phyloP scores from a whole-genome alignment of 2,888 invertebrate genomes.

The Leptopterna dolabrata region DNA sequence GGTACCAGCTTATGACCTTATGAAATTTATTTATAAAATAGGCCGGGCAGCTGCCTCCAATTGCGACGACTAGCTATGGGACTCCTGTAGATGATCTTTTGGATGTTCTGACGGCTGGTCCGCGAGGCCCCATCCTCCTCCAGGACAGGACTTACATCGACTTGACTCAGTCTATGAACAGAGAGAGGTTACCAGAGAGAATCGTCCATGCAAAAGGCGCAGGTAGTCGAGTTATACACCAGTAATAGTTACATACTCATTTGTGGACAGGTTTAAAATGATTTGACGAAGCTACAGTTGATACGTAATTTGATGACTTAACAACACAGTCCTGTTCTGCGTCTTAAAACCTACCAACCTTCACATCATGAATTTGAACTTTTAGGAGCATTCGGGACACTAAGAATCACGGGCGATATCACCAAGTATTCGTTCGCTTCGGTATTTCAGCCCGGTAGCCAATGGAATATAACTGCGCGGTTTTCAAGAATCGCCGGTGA shows the following conservation, averaged over 20 bases:
- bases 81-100: slow-evolving; percentile 82
- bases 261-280: too few relatives aligned
- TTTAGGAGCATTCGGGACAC: slow-evolving; percentile 65
- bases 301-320: too few relatives aligned
- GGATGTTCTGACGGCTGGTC: slow-evolving; percentile 84
- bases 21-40: too few relatives aligned
- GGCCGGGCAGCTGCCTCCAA: slow-evolving; percentile 21
- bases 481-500: slow-evolving; percentile 91
- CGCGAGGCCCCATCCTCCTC: slow-evolving; percentile 84
- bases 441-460: background rate
- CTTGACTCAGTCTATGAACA: slow-evolving; percentile 83
- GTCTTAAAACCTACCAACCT: too few relatives aligned
- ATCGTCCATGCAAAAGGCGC: slow-evolving; percentile 96
- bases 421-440: background rate
- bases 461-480: slow-evolving; percentile 69
- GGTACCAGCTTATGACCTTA: too few relatives aligned
- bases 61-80: slow-evolving; percentile 69
- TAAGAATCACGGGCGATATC: slow-evolving; percentile 89
- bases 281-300: too few relatives aligned
- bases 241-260: too few relatives aligned
- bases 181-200: slow-evolving; percentile 94
- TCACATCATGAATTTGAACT: background rate
- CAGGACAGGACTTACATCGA: slow-evolving; percentile 81
- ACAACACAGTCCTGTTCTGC: too few relatives aligned
- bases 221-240: slow-evolving; percentile 67